A percentile compares a stretch with the other conserved stretches of the same genome.
Evolutionary conservation across 2,113 vertebrate genomes (phyloP).

Genomic region (Dipodomys merriami): DNA sequence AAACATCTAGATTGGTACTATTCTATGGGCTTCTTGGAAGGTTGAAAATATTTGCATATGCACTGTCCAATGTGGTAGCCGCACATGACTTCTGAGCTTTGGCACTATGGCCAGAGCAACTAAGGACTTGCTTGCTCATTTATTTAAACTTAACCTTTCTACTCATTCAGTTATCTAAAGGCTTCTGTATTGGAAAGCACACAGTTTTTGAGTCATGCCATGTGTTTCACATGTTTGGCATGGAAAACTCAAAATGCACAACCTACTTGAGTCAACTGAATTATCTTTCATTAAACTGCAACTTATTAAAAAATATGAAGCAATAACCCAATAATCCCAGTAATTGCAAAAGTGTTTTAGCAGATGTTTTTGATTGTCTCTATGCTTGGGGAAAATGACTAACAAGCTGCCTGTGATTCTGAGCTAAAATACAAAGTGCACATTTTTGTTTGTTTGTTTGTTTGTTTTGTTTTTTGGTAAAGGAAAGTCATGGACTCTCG

Average conservation of each 20-base stretch:
- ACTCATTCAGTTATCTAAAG: background rate
- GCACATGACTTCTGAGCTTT: background rate
- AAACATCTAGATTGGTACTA: background rate
- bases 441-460: background rate
- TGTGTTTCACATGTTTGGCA: background rate
- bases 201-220: background rate
- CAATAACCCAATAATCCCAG: background rate
- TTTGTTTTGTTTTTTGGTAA: background rate
- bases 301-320: background rate
- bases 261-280: background rate
- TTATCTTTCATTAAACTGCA: conserved; percentile 1
- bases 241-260: conserved; percentile 32
- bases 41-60: background rate
- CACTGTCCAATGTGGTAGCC: background rate
- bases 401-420: background rate
- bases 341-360: background rate
- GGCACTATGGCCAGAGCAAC: background rate
- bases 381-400: background rate
- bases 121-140: background rate
- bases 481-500: background rate
- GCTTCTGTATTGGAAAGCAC: background rate
- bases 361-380: background rate
- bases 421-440: conserved; percentile 5
- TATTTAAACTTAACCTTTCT: background rate
- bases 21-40: background rate